Base-by-base conservation (phyloP, 2,797 vertebrate genomes). In the Pelochelys cantorii region DNA sequence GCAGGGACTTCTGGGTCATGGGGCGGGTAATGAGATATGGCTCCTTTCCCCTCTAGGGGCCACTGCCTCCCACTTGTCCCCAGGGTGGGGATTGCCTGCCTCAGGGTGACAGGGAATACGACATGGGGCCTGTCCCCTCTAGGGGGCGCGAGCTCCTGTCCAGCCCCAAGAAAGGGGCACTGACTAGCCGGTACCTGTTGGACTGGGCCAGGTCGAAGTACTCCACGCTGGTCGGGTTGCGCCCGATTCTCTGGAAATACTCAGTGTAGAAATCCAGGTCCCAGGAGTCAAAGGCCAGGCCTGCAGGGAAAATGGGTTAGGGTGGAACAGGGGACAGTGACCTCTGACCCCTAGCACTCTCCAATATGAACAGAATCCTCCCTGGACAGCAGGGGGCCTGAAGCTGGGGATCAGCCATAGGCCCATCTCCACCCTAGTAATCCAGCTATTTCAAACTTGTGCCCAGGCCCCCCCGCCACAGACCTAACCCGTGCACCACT, bases 151-250 rank as follows among this genome's bases (percentile, higher is more conserved):
- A 8, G 34, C n/a, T 68, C 18, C 68, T 34, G 4, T 48, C 31
- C 2, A 5, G 29, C 62, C 29, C 42, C 31, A 7, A 6, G 60
- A 13, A 6, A 3, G 29, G 13, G 57, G 23, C 9, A 59, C 10
- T 5, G 77, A 53, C 31, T 5, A 1, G 20, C 56, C 37, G 4
- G 0, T n/a, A 99, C 99, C 99, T 99, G 97, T 99, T 99, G 81
- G 99, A 99, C 97, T 99, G 99, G 3, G 99, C 99, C 95, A 99
- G 96, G 96, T 99, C 99, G 18, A 99, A 99, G 95, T 98, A 99
- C 97, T 99, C 99, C 80, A 99, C 99, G 0, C 97, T 98, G 95
- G 98, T 99, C 15, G 99, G 99, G 95, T 99, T 99, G 74, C 98
- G 98, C 25, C 98, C 93, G 11, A 99, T 97, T 37, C 96, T 98